These are phyloP conservation scores for Blastobasis lacticolella DNA, from an alignment of 2,888 invertebrate species.

Conservation along the genomic window DNA sequence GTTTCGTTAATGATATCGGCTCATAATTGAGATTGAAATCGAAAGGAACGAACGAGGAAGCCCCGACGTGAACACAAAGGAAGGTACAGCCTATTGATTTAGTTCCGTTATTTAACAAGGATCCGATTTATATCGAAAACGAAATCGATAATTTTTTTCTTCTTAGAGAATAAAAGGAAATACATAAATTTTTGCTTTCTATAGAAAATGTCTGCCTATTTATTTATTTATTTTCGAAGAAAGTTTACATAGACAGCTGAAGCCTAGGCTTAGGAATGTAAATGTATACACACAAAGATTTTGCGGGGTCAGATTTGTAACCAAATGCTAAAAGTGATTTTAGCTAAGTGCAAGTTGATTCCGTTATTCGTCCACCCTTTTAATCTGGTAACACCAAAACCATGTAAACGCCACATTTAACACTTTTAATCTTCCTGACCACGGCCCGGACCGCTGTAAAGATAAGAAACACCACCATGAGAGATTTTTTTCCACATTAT, in stretches of 20 bases:
- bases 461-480: slow-evolving; percentile 29
- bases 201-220: no score
- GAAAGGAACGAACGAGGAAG: slow-evolving; percentile 49
- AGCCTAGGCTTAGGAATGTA: no score
- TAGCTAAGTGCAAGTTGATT: background rate
- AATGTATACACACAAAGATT: no score
- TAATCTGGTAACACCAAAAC: slow-evolving; percentile 35
- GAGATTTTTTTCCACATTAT: slow-evolving; percentile 42
- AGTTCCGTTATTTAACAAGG: slow-evolving; percentile 18
- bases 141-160: background rate
- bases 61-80: background rate
- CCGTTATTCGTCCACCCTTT: slow-evolving; percentile 14
- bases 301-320: no score
- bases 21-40: slow-evolving; percentile 60
- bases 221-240: no score
- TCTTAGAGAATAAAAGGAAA: no score
- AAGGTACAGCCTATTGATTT: slow-evolving; percentile 13
- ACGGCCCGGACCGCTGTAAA: slow-evolving; percentile 44
- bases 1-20: slow-evolving; percentile 72
- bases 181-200: no score
- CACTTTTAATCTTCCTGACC: slow-evolving; percentile 49
- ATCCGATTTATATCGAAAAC: background rate
- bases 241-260: no score
- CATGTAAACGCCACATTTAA: slow-evolving; percentile 39
- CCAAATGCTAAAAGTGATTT: no score